Percentiles rank a stretch among this genome's conserved stretches.
Evolutionary conservation across 2,797 vertebrate genomes (phyloP).

Genomic region (Buphagus erythrorhynchus): DNA sequence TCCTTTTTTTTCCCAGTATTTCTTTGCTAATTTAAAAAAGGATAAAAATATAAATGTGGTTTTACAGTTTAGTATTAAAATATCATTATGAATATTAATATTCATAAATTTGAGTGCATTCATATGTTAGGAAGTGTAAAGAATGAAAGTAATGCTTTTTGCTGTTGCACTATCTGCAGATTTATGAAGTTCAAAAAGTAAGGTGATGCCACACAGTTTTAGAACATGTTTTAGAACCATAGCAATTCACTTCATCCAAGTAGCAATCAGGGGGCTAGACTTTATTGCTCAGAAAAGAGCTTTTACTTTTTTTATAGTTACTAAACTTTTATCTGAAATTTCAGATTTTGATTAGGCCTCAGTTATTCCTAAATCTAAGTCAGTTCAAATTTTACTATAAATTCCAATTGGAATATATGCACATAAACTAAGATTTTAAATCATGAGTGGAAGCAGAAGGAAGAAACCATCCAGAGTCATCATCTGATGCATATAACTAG

Average conservation of each 20-base stretch:
- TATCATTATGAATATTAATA: background rate
- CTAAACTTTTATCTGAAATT: background rate
- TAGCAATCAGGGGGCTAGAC: background rate
- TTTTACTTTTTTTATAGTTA: background rate
- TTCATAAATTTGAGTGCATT: background rate
- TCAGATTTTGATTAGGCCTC: background rate
- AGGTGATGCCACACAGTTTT: background rate
- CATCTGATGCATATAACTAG: background rate
- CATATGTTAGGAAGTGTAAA: background rate
- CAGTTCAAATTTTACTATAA: background rate
- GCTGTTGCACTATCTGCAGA: background rate
- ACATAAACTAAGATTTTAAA: background rate
- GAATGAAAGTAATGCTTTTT: background rate
- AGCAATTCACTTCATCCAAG: background rate
- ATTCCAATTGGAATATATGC: background rate
- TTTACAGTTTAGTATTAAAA: background rate
- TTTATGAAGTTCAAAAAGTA: background rate
- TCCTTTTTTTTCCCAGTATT: background rate
- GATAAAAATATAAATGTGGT: background rate
- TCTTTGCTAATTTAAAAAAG: background rate
- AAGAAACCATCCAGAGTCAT: background rate
- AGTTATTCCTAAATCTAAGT: background rate
- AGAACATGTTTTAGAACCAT: background rate
- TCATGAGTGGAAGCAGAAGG: background rate
- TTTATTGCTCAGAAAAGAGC: background rate